Evolutionary conservation across 53 echinoderm and acorn worm genomes (phyloP), one percentile per base, ranked within the genome.

Genomic region (Hippasteria phrygiana): DNA sequence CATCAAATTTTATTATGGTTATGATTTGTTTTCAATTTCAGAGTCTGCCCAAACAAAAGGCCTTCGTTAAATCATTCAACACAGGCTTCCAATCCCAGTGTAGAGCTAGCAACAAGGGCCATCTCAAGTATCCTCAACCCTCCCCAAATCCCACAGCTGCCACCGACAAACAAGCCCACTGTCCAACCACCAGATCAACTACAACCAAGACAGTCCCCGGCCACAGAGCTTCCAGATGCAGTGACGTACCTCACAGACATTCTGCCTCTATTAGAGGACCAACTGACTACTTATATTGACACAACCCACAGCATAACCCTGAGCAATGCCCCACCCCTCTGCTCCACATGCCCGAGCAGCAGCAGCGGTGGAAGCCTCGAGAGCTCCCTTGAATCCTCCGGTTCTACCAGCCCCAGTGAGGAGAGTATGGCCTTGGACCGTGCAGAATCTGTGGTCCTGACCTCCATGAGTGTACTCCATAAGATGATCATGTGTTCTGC

Each of bases 201-300:
- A 2, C 64, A 64, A 32, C 7, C 73, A 5, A 27, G 1, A 0
- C 32, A 24, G 3, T 22, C 71, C 9, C 67, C 65, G 35, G 47
- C 26, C 50, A 8, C 3, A 11, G 43, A 43, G 28, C 14, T 1
- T 26, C 2, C 20, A 20, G 64, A 65, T 50, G n/a, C 69, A 48
- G 41, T 10, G 31, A 33, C 72, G 42, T 41, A 62, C 69, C 51
- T 73, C 76, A 81, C 74, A 4, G 90, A 80, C 73, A 71, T 95
- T 53, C 73, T 95, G 3, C 95, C 95, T 26, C 54, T 92, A 17
- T 53, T 95, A n/a, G 93, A 95, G 74, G 93, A 93, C 46, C 93
- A 91, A 69, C 76, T 92, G 34, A 65, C 81, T 13, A 9, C 36
- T 2, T 95, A 93, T 39, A 74, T 95, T 6, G 93, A 93, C 73